Evolutionary conservation across 2,113 vertebrate species (phyloP), one percentile per base, ranked within the genome.

Genomic region (Ranitomeya imitator): DNA sequence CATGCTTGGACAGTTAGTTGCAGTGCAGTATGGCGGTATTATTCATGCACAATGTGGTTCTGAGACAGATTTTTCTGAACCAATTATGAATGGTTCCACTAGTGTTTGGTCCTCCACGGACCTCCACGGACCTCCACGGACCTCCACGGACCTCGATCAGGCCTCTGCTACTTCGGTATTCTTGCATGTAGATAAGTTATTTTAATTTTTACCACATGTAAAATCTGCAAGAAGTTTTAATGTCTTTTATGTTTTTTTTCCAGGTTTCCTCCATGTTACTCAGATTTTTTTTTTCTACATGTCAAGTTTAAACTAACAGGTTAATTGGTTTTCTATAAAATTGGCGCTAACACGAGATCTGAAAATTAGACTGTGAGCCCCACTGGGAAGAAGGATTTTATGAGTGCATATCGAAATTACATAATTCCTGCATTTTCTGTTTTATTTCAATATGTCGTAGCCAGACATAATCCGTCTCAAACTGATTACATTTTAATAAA

Each of bases 371-470:
- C 13, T 2, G 67, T 19, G 71, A 51, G 15, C 71, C 37, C 71
- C 71, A 6, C 1, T 4, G 16, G 71, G 37, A 37, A 51, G 14
- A 45, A 18, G 15, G 67, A 71, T n/a, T 78, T 10, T 77, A 55
- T 18, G 52, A 79, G 77, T 3, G 16, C 21, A 15, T 8, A 59
- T 51, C 73, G 19, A 81, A 11, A 60, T 37, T 15, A 15, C 51
- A 61, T 37, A 19, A 81, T 26, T 81, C 7, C 26, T 15, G 26
- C 15, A 81, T 80, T 11, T 60, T 81, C 79, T 81, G 79, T 26
- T 81, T 81, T 61, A 31, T 81, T 61, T 81, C 79, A 80, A 55
- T 55, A 23, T 79, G 9, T 55, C n/a, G 13, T 79, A 59, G 45
- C 13, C 76, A 79, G 54, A 80, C 23, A n/a, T 60, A 10, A 31